Conservation (phyloP, 2,113 vertebrate species). For the Entomyzon cyanotis region DNA sequence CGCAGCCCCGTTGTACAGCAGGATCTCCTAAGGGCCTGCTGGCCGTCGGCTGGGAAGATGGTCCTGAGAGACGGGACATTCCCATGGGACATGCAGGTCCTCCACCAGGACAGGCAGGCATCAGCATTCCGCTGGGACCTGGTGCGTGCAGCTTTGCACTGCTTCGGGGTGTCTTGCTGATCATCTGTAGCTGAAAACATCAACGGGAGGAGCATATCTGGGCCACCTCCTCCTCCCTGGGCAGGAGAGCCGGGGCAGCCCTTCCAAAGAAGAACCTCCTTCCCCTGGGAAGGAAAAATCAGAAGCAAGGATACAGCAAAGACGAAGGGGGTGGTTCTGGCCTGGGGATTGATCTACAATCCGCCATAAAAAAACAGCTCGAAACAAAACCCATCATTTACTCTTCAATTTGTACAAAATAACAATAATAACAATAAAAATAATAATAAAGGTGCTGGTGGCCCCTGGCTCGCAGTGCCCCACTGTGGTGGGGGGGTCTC, state of each 20-base stretch:
- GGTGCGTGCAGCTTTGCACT: neutral
- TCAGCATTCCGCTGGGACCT: accelerated
- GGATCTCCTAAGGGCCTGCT: neutral
- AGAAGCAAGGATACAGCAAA: constrained; percentile 59
- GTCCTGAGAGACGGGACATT: neutral
- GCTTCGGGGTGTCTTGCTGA: neutral
- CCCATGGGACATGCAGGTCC: neutral
- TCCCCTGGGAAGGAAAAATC: neutral
- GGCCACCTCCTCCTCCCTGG: neutral
- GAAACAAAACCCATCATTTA: constrained; percentile 67
- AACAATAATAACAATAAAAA: constrained; percentile 71
- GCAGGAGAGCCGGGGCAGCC: neutral
- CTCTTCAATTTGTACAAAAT: constrained; percentile 79
- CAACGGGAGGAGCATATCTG: neutral
- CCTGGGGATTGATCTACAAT: constrained; percentile 91
- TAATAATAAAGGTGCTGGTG: constrained; percentile 70
- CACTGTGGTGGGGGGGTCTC: constrained; percentile 37
- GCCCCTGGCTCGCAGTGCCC: constrained; percentile 55
- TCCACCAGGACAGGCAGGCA: neutral
- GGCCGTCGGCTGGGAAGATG: neutral
- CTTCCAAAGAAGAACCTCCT: neutral
- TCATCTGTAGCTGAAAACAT: neutral
- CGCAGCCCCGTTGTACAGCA: neutral
- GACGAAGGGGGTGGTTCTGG: constrained; percentile 54
- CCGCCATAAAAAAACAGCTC: constrained; percentile 66